phyloP scores from a whole-genome alignment of 2,797 vertebrate species.

The Microctenopoma lineatum region DNA sequence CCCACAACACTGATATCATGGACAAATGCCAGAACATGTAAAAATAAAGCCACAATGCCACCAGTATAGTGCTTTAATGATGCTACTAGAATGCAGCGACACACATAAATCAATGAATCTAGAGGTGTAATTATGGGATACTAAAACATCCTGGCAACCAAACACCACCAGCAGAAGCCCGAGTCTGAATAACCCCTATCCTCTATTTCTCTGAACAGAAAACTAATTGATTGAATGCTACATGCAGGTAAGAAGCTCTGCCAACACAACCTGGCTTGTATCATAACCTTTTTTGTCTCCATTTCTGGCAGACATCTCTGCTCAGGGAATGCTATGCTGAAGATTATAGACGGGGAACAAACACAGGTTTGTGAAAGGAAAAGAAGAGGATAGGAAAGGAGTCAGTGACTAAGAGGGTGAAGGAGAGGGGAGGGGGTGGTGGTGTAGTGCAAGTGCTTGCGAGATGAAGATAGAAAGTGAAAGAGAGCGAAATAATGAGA shows the following conservation, averaged over 20 bases:
- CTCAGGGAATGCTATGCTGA: slow-evolving; percentile 67
- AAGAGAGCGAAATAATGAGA: slow-evolving; percentile 77
- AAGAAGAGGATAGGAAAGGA: slow-evolving; percentile 56
- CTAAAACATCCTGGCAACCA: slow-evolving; percentile 66
- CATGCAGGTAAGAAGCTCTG: slow-evolving; percentile 72
- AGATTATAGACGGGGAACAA: slow-evolving; percentile 78
- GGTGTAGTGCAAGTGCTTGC: slow-evolving; percentile 57
- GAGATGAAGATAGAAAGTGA: slow-evolving; percentile 69
- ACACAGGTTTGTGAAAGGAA: slow-evolving; percentile 60
- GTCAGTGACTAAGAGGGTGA: slow-evolving; percentile 60
- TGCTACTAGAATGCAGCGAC: slow-evolving; percentile 62
- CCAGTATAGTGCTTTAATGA: slow-evolving; percentile 56
- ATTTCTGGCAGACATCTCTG: slow-evolving; percentile 65
- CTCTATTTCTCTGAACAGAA: slow-evolving; percentile 52
- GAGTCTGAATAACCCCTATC: slow-evolving; percentile 68
- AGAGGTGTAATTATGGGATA: slow-evolving; percentile 70
- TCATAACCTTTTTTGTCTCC: slow-evolving; percentile 76
- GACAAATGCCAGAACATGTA: slow-evolving; percentile 46
- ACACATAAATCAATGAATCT: slow-evolving; percentile 71
- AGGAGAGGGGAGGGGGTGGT: slow-evolving; percentile 27
- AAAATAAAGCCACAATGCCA: slow-evolving; percentile 42
- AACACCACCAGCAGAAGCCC: slow-evolving; percentile 56
- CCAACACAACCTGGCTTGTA: slow-evolving; percentile 74
- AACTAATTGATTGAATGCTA: slow-evolving; percentile 75
- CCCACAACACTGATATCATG: slow-evolving; percentile 15